Percentiles rank a stretch among this genome's conserved stretches.
These are phyloP conservation scores for Galerucella calmariensis DNA, from an alignment of 2,888 invertebrate genomes.

Conservation along the genomic window DNA sequence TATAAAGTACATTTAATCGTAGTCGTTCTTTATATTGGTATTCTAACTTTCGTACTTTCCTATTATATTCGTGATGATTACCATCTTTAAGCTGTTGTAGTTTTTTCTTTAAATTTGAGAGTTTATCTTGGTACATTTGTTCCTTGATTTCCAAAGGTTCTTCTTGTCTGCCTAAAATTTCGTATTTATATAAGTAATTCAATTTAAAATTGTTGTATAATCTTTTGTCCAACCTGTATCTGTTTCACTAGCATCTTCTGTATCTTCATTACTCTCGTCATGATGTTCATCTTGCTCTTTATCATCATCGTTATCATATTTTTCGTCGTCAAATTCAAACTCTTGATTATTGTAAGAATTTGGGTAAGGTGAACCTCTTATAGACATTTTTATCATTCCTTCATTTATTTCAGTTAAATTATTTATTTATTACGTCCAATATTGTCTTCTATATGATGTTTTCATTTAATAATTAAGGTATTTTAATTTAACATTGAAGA, in stretches of 20 bases:
- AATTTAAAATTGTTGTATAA: not conserved
- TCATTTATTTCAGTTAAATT: not conserved
- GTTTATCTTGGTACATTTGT: slow-evolving; percentile 91
- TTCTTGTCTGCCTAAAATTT: slow-evolving; percentile 70
- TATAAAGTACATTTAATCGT: slow-evolving; percentile 78
- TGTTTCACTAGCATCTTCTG: slow-evolving; percentile 97
- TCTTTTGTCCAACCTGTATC: slow-evolving; percentile 72
- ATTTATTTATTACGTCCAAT: not conserved
- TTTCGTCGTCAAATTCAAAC: slow-evolving; percentile 79
- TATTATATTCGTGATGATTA: slow-evolving; percentile 78
- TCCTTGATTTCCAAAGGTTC: slow-evolving; percentile 88
- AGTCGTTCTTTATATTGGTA: slow-evolving; percentile 84
- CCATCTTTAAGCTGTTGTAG: slow-evolving; percentile 88
- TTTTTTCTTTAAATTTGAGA: slow-evolving; percentile 89
- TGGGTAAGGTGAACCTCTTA: slow-evolving; percentile 76
- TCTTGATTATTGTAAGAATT: slow-evolving; percentile 73
- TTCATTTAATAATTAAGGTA: not conserved
- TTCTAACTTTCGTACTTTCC: slow-evolving; percentile 84
- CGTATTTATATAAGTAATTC: slow-evolving; percentile 1
- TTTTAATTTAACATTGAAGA: not conserved
- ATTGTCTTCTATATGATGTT: not conserved
- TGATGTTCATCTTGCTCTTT: slow-evolving; percentile 73
- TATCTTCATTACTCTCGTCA: slow-evolving; percentile 78
- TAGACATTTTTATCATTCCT: slow-evolving; percentile 67
- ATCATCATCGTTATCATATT: slow-evolving; percentile 78